These are phyloP conservation scores for Pachyramphus minor DNA, from an alignment of 2,113 vertebrate genomes.

Conservation along the genomic window DNA sequence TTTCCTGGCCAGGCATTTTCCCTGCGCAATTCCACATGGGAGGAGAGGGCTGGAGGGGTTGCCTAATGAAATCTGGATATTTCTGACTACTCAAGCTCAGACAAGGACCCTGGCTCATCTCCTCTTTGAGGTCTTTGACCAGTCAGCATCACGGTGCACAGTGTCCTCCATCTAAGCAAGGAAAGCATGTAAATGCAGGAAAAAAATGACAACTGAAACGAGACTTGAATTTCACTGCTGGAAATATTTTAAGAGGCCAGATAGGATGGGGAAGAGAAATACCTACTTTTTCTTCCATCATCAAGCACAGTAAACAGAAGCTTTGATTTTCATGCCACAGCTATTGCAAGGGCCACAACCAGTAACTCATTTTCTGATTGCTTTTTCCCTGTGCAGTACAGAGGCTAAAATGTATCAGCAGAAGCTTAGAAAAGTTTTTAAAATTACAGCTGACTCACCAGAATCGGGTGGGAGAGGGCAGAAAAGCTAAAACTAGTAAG, in stretches of 20 bases:
- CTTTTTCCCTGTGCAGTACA: neutral
- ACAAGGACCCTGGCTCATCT: neutral
- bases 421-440: neutral
- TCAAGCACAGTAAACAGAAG: neutral
- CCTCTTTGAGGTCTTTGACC: neutral
- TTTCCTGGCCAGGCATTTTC: neutral
- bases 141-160: neutral
- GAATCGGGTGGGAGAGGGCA: neutral
- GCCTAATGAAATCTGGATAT: neutral
- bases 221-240: neutral
- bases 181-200: neutral
- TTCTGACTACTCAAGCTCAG: neutral
- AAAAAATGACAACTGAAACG: neutral
- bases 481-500: neutral
- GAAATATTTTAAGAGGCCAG: neutral
- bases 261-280: neutral
- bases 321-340: neutral
- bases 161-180: neutral
- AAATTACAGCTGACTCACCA: neutral
- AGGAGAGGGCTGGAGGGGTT: neutral
- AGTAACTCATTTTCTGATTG: neutral
- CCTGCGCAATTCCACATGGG: fast-evolving
- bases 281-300: neutral
- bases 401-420: neutral
- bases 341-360: neutral